Conservation (phyloP, 2,888 invertebrate species). For the Branchellion lobata region DNA sequence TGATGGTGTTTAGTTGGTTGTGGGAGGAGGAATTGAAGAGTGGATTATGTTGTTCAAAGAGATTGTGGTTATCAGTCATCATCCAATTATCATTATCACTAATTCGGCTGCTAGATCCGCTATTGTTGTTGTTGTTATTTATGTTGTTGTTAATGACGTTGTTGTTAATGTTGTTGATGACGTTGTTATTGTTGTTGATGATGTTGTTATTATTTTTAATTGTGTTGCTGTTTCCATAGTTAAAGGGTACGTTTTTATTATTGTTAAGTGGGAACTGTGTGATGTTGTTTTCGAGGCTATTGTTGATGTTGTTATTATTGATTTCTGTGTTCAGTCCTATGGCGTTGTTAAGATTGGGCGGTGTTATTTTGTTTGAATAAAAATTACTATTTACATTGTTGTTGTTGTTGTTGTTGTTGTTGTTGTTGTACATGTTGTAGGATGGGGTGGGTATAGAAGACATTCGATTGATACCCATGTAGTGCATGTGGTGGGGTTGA, state of each 20-base stretch:
- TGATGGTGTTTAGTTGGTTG: not conserved
- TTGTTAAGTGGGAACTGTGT: too few species aligned
- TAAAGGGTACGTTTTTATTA: too few species aligned
- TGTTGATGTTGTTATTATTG: not conserved
- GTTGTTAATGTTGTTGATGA: not conserved
- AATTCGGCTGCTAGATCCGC: too few species aligned
- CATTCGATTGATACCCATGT: not conserved
- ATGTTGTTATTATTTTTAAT: not conserved
- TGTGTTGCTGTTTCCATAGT: too few species aligned
- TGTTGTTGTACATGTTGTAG: constrained; percentile 6
- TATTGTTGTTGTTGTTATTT: too few species aligned
- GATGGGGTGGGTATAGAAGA: not conserved
- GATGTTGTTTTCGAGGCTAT: too few species aligned
- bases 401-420: not conserved
- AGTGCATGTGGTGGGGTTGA: not conserved
- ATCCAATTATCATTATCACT: too few species aligned
- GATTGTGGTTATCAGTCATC: too few species aligned
- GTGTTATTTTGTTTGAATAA: too few species aligned
- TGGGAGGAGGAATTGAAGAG: too few species aligned
- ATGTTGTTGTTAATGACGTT: not conserved
- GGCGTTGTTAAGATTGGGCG: not conserved
- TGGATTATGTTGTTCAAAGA: too few species aligned
- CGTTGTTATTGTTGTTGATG: constrained; percentile 2
- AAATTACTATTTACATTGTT: too few species aligned
- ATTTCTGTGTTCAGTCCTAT: not conserved